phyloP scores from a whole-genome alignment of 2,797 vertebrate genomes.

The Lepus oiostolus region DNA sequence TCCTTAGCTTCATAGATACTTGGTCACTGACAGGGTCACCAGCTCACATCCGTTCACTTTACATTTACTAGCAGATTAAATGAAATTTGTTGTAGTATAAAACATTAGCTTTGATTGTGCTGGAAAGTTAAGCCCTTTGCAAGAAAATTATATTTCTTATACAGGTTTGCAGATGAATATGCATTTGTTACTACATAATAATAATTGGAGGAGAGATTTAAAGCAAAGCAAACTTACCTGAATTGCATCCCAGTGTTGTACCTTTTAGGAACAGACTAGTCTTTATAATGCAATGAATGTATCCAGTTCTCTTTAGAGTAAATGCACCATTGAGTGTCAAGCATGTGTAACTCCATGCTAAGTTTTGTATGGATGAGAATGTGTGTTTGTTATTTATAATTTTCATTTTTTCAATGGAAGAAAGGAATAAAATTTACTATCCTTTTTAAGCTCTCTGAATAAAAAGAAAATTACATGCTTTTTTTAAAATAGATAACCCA shows the following conservation, averaged over 20 bases:
- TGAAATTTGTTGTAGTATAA: constrained; percentile 43
- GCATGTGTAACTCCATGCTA: background rate
- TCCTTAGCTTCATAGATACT: constrained; percentile 46
- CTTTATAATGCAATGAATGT: constrained; percentile 54
- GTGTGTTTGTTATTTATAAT: background rate
- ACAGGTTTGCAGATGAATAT: constrained; percentile 5
- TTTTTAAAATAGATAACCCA: constrained; percentile 32
- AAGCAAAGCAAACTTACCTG: constrained; percentile 3
- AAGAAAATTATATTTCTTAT: constrained; percentile 51
- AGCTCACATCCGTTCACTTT: constrained; percentile 76
- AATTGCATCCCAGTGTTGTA: background rate
- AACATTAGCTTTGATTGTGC: constrained; percentile 58
- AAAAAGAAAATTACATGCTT: background rate
- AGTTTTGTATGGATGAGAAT: background rate
- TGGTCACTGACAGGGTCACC: constrained; percentile 73
- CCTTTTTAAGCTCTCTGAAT: constrained; percentile 51
- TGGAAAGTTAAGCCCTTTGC: background rate
- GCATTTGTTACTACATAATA: constrained; percentile 41
- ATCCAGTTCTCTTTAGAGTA: constrained; percentile 66
- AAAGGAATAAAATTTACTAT: constrained; percentile 69
- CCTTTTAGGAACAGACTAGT: constrained; percentile 28
- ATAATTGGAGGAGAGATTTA: background rate
- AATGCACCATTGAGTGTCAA: constrained; percentile 30
- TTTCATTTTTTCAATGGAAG: constrained; percentile 46
- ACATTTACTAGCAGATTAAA: constrained; percentile 72